Conservation (phyloP, 2,888 invertebrate genomes). For the Coronaproctus castanopsis region DNA sequence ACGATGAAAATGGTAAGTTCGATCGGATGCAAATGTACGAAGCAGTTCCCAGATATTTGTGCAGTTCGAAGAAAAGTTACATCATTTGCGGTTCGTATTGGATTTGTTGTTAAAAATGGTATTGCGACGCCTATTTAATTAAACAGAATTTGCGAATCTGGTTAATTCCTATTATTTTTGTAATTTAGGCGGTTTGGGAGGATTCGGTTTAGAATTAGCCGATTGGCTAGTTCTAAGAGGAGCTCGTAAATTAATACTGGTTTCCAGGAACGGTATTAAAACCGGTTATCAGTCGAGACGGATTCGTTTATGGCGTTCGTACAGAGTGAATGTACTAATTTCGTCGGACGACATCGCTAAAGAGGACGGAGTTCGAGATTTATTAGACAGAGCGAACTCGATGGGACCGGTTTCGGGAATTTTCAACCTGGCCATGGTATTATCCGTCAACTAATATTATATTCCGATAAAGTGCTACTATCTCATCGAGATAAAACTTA, state of each 20-base stretch:
- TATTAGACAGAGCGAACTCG: slow-evolving; percentile 40
- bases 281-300: slow-evolving; percentile 36
- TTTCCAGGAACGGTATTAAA: slow-evolving; percentile 33
- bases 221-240: slow-evolving; percentile 36
- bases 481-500: too few relatives aligned
- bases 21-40: slow-evolving; percentile 4
- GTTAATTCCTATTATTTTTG: too few relatives aligned
- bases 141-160: too few relatives aligned
- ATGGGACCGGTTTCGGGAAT: slow-evolving; percentile 59
- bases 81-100: neutral
- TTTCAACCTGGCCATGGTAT: slow-evolving; percentile 68
- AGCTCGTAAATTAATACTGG: slow-evolving; percentile 32
- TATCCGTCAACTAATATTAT: too few relatives aligned
- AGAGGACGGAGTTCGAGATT: slow-evolving; percentile 41
- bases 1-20: slow-evolving; percentile 27
- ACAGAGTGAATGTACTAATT: slow-evolving; percentile 45
- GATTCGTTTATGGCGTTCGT: slow-evolving; percentile 39
- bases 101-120: too few relatives aligned
- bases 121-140: too few relatives aligned
- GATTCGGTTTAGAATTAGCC: slow-evolving; percentile 40
- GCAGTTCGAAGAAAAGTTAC: neutral
- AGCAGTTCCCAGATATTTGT: neutral
- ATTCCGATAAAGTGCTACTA: too few relatives aligned
- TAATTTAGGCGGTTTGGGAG: slow-evolving; percentile 33
- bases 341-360: slow-evolving; percentile 47